These are phyloP conservation scores for Drosophila kuntzei DNA, from an alignment of 2,888 invertebrate species.

Conservation along the genomic window DNA sequence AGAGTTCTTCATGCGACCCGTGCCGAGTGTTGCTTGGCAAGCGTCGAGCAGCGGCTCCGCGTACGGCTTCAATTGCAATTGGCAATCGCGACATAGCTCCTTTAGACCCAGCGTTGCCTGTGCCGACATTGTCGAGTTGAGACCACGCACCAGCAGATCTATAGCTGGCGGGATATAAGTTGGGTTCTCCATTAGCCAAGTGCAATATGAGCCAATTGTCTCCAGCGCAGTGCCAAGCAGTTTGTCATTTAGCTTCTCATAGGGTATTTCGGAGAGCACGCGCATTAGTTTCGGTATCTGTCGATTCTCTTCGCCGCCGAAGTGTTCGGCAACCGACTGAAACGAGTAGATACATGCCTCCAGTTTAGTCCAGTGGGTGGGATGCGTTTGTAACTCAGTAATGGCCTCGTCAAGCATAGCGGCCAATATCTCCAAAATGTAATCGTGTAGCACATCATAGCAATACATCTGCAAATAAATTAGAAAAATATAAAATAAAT, in stretches of 20 bases:
- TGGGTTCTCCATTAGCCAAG: conserved; percentile 92
- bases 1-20: conserved; percentile 88
- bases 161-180: conserved; percentile 89
- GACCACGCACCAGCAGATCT: conserved; percentile 89
- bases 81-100: conserved; percentile 94
- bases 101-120: conserved; percentile 95
- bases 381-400: conserved; percentile 84
- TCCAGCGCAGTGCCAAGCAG: conserved; percentile 91
- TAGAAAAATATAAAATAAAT: background rate
- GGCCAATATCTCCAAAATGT: conserved; percentile 90
- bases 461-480: conserved; percentile 90
- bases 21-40: conserved; percentile 88
- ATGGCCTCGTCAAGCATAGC: conserved; percentile 88
- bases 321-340: conserved; percentile 88
- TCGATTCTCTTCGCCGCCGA: conserved; percentile 87
- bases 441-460: conserved; percentile 91
- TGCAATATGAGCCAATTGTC: conserved; percentile 93
- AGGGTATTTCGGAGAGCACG: conserved; percentile 88
- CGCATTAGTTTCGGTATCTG: conserved; percentile 88
- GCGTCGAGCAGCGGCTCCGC: conserved; percentile 91
- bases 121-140: conserved; percentile 90
- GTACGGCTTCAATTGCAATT: conserved; percentile 90
- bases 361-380: conserved; percentile 87
- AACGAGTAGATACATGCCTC: conserved; percentile 90
- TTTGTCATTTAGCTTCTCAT: conserved; percentile 87